phyloP scores from a whole-genome alignment of 2,797 vertebrate genomes.

The Anguilla obscura region DNA sequence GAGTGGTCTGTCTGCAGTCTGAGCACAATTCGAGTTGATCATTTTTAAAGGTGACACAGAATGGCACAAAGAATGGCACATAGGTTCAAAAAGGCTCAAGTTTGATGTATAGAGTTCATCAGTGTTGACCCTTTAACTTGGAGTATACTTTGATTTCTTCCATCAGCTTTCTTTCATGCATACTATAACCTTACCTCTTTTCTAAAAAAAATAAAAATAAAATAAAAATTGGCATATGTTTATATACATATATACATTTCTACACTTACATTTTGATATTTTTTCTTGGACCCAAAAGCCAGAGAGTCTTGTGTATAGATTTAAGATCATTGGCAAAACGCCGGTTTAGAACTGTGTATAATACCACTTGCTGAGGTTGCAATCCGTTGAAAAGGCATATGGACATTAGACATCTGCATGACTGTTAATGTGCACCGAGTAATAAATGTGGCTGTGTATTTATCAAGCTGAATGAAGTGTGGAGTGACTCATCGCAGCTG shows the following conservation, averaged over 20 bases:
- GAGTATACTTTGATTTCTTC: no score
- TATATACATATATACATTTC: not conserved
- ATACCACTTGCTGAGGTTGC: not conserved
- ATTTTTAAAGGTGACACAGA: conserved; percentile 28
- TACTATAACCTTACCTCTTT: no score
- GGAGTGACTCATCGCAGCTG: not conserved
- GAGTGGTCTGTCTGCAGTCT: conserved; percentile 11
- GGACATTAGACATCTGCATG: not conserved
- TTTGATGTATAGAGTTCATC: not conserved
- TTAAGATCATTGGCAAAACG: not conserved
- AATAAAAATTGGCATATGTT: no score
- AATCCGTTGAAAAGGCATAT: not conserved
- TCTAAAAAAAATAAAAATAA: no score
- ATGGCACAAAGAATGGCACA: not conserved
- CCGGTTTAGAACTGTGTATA: not conserved
- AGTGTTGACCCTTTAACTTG: not conserved
- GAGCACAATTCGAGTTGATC: conserved; percentile 3
- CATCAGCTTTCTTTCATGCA: no score
- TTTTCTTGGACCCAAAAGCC: not conserved
- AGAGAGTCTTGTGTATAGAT: not conserved
- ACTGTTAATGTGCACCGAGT: not conserved
- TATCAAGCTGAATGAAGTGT: not conserved
- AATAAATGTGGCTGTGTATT: not conserved
- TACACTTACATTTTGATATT: not conserved
- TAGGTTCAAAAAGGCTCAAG: conserved; percentile 21